Evolutionary conservation across 2,113 vertebrate species (phyloP).

Genomic region (Percopsis transmontana): DNA sequence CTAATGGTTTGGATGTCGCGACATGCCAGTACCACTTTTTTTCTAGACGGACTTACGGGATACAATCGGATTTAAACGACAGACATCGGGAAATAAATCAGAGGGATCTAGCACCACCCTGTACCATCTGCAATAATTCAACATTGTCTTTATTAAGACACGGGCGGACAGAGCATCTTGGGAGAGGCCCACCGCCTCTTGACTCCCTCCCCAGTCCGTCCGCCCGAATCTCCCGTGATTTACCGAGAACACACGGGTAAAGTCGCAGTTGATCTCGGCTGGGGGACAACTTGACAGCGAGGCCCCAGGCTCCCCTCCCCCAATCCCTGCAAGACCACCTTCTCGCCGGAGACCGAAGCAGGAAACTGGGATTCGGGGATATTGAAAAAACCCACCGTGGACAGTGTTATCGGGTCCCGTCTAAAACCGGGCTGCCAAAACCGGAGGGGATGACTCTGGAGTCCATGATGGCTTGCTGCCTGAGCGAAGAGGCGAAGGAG

Average conservation of each 20-base stretch:
- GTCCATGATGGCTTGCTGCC: conserved; percentile 99
- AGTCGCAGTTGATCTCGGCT: conserved; percentile 66
- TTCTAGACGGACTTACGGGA: conserved; percentile 27
- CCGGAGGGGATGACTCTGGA: conserved; percentile 88
- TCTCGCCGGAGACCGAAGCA: conserved; percentile 47
- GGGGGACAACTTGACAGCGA: conserved; percentile 78
- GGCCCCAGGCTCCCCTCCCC: conserved; percentile 63
- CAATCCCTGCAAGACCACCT: conserved; percentile 37
- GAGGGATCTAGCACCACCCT: conserved; percentile 32
- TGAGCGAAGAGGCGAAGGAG: conserved; percentile 98
- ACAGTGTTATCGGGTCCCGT: conserved; percentile 60
- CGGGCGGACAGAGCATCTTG: conserved; percentile 32
- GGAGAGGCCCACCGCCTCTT: conserved; percentile 46
- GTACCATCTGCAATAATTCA: conserved; percentile 15
- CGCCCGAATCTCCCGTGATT: conserved; percentile 63
- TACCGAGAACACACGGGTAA: conserved; percentile 60
- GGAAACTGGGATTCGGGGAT: conserved; percentile 29
- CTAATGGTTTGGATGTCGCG: conserved; percentile 44
- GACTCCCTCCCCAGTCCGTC: conserved; percentile 27
- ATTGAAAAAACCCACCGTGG: conserved; percentile 37
- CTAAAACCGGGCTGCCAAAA: conserved; percentile 71
- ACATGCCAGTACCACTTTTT: conserved; percentile 37
- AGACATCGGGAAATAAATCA: conserved; percentile 25
- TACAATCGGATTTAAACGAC: conserved; percentile 10
- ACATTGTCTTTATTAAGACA: conserved; percentile 26